Evolutionary conservation across 2,888 invertebrate species (phyloP).

Genomic region (Drosophila seclusa): DNA sequence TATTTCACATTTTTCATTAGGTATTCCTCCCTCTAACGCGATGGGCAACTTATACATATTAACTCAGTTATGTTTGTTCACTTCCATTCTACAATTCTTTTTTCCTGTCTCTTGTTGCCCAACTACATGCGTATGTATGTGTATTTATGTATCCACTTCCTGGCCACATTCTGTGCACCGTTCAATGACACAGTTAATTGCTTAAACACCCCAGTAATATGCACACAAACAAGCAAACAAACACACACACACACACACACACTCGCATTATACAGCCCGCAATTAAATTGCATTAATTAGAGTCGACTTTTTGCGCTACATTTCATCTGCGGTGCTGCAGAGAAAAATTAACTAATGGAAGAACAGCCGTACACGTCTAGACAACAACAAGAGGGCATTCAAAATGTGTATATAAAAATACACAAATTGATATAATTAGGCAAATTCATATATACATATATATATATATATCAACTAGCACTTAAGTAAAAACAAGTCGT

Average conservation of each 20-base stretch:
- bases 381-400: conserved; percentile 9
- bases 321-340: conserved; percentile 36
- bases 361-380: conserved; percentile 31
- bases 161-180: conserved; percentile 64
- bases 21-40: conserved; percentile 2
- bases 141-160: conserved; percentile 57
- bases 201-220: conserved; percentile 57
- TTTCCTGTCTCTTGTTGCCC: not conserved
- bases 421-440: conserved; percentile 47
- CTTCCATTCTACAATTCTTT: conserved; percentile 31
- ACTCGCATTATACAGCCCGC: conserved; percentile 25
- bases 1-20: not conserved
- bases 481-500: conserved; percentile 40
- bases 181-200: conserved; percentile 77
- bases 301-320: conserved; percentile 71
- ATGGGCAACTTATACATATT: conserved; percentile 12
- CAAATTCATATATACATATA: conserved; percentile 33
- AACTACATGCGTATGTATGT: not conserved
- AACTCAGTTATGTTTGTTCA: conserved; percentile 21
- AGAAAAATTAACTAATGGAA: conserved; percentile 65
- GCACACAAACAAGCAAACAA: conserved; percentile 16
- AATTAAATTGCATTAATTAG: conserved; percentile 79
- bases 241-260: conserved; percentile 18
- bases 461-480: conserved; percentile 23
- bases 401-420: conserved; percentile 1